Evolutionary conservation across 1,140 invertebrate genomes (phyloP).

Genomic region (Conus betulinus): DNA sequence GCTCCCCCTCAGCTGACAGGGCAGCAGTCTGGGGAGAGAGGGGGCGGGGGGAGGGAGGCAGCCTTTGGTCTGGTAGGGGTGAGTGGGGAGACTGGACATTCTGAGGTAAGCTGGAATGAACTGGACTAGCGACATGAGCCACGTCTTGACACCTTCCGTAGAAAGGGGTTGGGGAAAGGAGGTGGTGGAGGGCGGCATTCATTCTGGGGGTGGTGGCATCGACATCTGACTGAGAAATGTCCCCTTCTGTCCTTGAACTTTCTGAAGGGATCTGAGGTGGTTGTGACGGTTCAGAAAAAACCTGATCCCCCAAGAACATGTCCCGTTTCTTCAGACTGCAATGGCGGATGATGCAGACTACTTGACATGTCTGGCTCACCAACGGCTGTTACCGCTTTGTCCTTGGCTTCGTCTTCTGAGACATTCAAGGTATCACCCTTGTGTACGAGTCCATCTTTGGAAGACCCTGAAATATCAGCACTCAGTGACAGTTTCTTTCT

Average conservation of each 20-base stretch:
- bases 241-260: neutral
- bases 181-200: neutral
- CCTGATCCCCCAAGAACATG: too few relatives aligned
- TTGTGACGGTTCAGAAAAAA: neutral
- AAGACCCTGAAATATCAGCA: neutral
- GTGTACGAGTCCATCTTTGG: neutral
- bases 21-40: conserved; percentile 22
- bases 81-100: too few relatives aligned
- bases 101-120: too few relatives aligned
- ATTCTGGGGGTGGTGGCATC: neutral
- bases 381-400: neutral
- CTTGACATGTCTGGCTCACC: neutral
- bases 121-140: too few relatives aligned
- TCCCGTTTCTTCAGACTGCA: neutral
- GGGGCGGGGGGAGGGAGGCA: neutral
- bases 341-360: neutral
- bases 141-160: neutral
- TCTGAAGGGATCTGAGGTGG: neutral
- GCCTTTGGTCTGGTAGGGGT: neutral
- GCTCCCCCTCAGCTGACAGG: conserved; percentile 47
- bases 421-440: neutral
- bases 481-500: neutral
- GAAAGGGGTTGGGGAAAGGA: neutral
- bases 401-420: neutral
- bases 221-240: neutral